Conservation (phyloP, 2,888 invertebrate genomes). For the Ptychoptera contaminata region DNA sequence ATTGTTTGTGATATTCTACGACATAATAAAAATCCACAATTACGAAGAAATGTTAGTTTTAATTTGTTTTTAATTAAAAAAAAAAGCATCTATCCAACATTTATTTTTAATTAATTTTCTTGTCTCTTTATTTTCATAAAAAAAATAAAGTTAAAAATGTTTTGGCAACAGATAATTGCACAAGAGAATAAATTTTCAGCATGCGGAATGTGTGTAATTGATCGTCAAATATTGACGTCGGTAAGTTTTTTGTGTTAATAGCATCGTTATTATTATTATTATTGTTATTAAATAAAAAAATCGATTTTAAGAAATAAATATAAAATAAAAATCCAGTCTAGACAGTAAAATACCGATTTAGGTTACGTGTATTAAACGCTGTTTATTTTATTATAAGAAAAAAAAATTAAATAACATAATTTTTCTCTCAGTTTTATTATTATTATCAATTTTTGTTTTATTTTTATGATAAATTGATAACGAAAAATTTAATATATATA, state of each 20-base stretch:
- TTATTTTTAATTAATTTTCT: neutral
- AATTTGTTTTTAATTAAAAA: neutral
- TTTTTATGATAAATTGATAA: too few species aligned
- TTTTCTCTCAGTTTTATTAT: too few species aligned
- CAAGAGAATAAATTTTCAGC: slow-evolving; percentile 32
- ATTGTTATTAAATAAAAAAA: neutral
- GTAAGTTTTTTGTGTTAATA: slow-evolving; percentile 21
- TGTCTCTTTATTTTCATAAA: too few species aligned
- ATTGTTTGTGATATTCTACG: slow-evolving; percentile 33
- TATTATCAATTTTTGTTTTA: too few species aligned
- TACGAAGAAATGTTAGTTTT: slow-evolving; percentile 23
- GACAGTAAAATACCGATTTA: too few species aligned
- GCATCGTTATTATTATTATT: neutral
- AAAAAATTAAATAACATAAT: too few species aligned
- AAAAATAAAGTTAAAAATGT: slow-evolving; percentile 20
- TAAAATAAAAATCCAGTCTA: too few species aligned
- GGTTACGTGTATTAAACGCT: too few species aligned
- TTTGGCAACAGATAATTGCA: slow-evolving; percentile 28
- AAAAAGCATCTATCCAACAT: too few species aligned
- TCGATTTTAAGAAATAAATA: neutral
- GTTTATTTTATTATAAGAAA: too few species aligned
- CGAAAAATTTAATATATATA: too few species aligned
- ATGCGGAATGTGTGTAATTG: slow-evolving; percentile 35
- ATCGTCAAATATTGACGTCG: slow-evolving; percentile 36
- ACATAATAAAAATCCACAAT: slow-evolving; percentile 19